phyloP scores from a whole-genome alignment of 2,888 invertebrate species.

The Pimpla rufipes region DNA sequence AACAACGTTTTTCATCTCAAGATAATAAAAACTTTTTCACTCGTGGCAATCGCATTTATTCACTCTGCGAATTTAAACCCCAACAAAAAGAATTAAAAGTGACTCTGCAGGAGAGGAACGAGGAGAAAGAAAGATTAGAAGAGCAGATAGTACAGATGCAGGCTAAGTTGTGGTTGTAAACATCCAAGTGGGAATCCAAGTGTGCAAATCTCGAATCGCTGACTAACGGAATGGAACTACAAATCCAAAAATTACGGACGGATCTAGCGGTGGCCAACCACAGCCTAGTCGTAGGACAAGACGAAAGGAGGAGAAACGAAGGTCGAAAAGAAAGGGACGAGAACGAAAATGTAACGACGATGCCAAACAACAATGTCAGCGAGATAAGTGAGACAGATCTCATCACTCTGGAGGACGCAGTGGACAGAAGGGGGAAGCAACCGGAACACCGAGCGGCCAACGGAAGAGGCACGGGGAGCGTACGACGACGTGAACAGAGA shows the following conservation, averaged over 20 bases:
- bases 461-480: not conserved
- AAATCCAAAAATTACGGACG: not conserved
- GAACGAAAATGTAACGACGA: no score
- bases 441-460: not conserved
- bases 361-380: not conserved
- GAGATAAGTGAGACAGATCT: not conserved
- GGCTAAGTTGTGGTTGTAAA: constrained; percentile 21
- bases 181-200: constrained; percentile 11
- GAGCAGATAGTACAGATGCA: constrained; percentile 26
- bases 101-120: not conserved
- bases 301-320: no score
- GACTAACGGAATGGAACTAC: not conserved
- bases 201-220: not conserved
- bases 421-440: not conserved
- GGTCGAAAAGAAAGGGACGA: no score
- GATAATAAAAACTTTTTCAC: no score
- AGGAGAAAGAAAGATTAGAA: no score
- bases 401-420: not conserved
- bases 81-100: no score
- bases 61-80: no score
- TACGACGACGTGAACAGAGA: not conserved
- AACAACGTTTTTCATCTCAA: no score
- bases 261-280: not conserved
- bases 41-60: no score
- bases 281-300: not conserved